A percentile compares a stretch with the other conserved stretches of the same genome.
Conservation (phyloP, 2,113 vertebrate species). For the Cettia cetti region DNA sequence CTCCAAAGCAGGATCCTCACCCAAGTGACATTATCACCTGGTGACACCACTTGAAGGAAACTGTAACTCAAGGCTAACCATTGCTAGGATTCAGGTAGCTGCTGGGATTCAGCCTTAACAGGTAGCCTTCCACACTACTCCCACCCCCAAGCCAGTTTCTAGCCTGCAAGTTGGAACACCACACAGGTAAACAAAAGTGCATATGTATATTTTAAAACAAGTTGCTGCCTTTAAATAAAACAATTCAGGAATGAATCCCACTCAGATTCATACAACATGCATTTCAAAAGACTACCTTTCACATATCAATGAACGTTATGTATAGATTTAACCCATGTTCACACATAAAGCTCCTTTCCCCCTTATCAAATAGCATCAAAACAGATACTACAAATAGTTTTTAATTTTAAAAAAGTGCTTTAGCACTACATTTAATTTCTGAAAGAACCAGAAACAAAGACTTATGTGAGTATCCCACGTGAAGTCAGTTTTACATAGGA, state of each 20-base stretch:
- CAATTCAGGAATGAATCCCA: not conserved
- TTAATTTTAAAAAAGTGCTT: not conserved
- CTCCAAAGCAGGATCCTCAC: not conserved
- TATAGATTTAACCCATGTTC: not conserved
- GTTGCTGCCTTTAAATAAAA: not conserved
- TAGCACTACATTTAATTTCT: not conserved
- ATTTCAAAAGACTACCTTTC: not conserved
- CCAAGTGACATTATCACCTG: not conserved
- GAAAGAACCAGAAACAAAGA: not conserved
- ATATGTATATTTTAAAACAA: not conserved
- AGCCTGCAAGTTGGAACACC: not conserved
- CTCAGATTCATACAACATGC: accelerated
- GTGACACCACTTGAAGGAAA: not conserved
- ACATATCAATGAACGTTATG: accelerated
- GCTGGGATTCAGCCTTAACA: not conserved
- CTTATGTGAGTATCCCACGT: accelerated
- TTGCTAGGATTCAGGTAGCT: not conserved
- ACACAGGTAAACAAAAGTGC: accelerated
- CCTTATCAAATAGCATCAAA: not conserved
- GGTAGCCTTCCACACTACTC: not conserved
- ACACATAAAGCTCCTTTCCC: not conserved
- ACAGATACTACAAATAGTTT: not conserved
- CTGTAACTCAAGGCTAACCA: not conserved
- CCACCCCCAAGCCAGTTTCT: not conserved
- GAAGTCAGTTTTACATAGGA: not conserved